Evolutionary conservation across 2,113 vertebrate genomes (phyloP).

Genomic region (Callorhinus ursinus): DNA sequence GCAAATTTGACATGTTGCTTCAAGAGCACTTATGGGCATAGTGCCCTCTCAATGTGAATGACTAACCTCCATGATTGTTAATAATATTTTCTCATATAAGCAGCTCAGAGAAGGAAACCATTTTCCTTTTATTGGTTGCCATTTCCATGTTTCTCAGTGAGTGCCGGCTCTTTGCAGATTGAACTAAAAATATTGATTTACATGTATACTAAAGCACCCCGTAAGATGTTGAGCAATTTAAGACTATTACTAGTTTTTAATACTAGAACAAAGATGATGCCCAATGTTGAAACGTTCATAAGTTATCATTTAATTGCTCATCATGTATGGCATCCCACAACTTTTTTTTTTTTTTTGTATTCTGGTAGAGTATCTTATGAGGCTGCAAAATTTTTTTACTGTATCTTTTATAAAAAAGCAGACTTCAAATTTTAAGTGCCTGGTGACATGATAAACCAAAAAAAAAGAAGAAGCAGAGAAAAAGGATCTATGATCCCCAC

Average conservation of each 20-base stretch:
- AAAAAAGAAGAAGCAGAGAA: not conserved
- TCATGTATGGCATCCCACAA: not conserved
- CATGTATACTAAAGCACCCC: constrained; percentile 1
- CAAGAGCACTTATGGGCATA: constrained; percentile 34
- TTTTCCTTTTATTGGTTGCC: constrained; percentile 47
- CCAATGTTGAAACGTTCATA: not conserved
- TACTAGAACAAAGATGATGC: not conserved
- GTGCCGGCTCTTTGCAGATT: constrained; percentile 22
- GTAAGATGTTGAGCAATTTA: not conserved
- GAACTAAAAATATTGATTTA: constrained; percentile 39
- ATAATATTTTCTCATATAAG: not conserved
- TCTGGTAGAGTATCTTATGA: not conserved
- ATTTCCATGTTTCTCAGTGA: constrained; percentile 35
- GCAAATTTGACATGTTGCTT: constrained; percentile 54
- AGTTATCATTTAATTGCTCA: constrained; percentile 16
- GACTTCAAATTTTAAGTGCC: constrained; percentile 41
- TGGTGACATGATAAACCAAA: constrained; percentile 27
- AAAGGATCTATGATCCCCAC: constrained; percentile 17
- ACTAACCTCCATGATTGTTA: constrained; percentile 19
- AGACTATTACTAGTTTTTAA: not conserved
- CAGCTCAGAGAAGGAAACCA: not conserved
- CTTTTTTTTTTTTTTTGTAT: not conserved
- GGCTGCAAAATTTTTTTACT: not conserved
- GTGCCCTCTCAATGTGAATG: not conserved
- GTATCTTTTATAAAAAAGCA: not conserved